Evolutionary conservation across 1,140 invertebrate species (phyloP).

Genomic region (Drosophila auraria): DNA sequence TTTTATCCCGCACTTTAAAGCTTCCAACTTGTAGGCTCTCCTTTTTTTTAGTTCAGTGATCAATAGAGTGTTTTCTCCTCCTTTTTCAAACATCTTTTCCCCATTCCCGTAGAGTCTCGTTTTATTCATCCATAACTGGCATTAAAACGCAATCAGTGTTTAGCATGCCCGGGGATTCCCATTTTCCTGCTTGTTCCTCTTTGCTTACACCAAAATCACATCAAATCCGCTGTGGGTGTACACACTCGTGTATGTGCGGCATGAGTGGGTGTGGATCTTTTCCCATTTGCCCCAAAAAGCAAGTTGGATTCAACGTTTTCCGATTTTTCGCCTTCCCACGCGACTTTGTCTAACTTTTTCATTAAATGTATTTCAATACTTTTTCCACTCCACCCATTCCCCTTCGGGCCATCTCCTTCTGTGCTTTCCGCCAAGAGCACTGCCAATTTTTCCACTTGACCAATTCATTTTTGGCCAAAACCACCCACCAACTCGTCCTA

Average conservation of each 20-base stretch:
- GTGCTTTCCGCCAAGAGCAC: conserved; percentile 27
- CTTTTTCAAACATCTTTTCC: conserved; percentile 6
- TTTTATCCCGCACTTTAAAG: no score
- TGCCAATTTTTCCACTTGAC: conserved; percentile 83
- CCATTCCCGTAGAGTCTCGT: conserved; percentile 2
- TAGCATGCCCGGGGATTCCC: conserved; percentile 62
- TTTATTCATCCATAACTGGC: conserved; percentile 74
- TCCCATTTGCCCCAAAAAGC: conserved; percentile 16
- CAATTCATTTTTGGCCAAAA: conserved; percentile 72
- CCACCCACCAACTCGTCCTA: conserved; percentile 3
- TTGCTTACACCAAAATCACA: conserved; percentile 77
- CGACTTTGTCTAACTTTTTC: conserved; percentile 75
- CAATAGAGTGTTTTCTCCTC: conserved; percentile 11
- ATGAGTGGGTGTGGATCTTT: conserved; percentile 2
- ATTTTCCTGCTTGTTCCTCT: conserved; percentile 47
- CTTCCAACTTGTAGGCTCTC: background rate
- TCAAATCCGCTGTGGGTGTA: conserved; percentile 53
- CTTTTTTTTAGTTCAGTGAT: conserved; percentile 12
- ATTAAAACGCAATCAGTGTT: conserved; percentile 82
- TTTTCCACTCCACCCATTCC: conserved; percentile 31
- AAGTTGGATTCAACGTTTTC: conserved; percentile 43
- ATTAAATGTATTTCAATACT: conserved; percentile 84
- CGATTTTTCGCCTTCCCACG: conserved; percentile 45
- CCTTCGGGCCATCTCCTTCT: conserved; percentile 1
- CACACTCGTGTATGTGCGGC: background rate